phyloP scores from a whole-genome alignment of 1,140 invertebrate species.

The Odontomachus brunneus region DNA sequence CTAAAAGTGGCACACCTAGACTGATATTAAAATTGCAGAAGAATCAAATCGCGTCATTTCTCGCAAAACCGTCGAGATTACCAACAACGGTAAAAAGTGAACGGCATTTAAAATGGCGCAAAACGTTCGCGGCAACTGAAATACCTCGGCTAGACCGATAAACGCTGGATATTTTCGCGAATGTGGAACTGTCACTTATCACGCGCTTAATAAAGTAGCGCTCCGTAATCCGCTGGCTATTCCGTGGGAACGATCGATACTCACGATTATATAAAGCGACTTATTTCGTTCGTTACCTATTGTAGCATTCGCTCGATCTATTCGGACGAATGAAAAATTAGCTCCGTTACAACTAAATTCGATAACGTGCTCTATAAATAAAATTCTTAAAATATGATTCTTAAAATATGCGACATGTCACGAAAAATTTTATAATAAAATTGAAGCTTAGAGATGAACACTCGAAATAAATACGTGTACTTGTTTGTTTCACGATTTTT shows the following conservation, averaged over 20 bases:
- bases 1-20: slow-evolving; percentile 31
- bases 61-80: slow-evolving; percentile 23
- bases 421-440: too few species aligned
- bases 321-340: too few species aligned
- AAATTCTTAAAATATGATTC: too few species aligned
- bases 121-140: slow-evolving; percentile 23
- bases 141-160: slow-evolving; percentile 41
- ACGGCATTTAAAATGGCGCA: neutral
- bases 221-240: slow-evolving; percentile 12
- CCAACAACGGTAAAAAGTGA: slow-evolving; percentile 16
- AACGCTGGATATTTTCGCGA: slow-evolving; percentile 31
- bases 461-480: too few species aligned
- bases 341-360: too few species aligned
- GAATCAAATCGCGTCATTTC: slow-evolving; percentile 46
- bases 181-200: slow-evolving; percentile 14
- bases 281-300: slow-evolving; percentile 27
- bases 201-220: slow-evolving; percentile 30
- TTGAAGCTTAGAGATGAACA: too few species aligned
- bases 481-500: too few species aligned
- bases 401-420: too few species aligned
- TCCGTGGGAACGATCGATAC: neutral
- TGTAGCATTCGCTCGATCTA: too few species aligned
- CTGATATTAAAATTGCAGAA: slow-evolving; percentile 41
- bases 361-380: too few species aligned
- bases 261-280: neutral